phyloP scores from a whole-genome alignment of 2,888 invertebrate species.

The Cryptocephalus primarius region DNA sequence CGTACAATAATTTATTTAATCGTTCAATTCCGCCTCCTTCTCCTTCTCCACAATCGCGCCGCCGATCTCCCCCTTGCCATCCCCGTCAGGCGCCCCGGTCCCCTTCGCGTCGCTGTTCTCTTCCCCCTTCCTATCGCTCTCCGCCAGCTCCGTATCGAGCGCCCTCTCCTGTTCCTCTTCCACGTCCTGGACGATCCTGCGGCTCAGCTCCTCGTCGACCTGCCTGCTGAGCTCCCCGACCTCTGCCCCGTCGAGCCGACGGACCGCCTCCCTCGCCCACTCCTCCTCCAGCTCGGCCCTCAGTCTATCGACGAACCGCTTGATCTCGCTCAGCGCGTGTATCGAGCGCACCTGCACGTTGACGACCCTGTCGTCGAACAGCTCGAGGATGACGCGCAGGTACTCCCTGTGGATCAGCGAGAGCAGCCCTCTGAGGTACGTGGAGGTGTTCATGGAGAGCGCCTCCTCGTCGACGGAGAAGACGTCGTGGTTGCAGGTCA shows the following conservation, averaged over 20 bases:
- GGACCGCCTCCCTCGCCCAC: conserved; percentile 15
- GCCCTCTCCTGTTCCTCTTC: conserved; percentile 8
- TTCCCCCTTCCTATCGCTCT: neutral
- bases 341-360: conserved; percentile 26
- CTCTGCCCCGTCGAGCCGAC: too few relatives aligned
- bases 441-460: conserved; percentile 10
- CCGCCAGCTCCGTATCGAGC: neutral
- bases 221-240: too few relatives aligned
- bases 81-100: neutral
- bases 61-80: neutral
- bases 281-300: conserved; percentile 18
- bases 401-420: conserved; percentile 22
- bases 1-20: too few relatives aligned
- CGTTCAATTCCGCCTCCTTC: too few relatives aligned
- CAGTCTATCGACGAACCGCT: conserved; percentile 18
- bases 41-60: too few relatives aligned
- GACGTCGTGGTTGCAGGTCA: conserved; percentile 14
- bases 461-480: conserved; percentile 10
- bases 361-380: conserved; percentile 25
- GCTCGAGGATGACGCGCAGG: conserved; percentile 18
- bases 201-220: too few relatives aligned
- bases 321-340: conserved; percentile 21
- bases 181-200: conserved; percentile 1
- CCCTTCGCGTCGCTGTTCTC: too few relatives aligned
- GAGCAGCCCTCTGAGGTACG: conserved; percentile 27